These are phyloP conservation scores for Auanema sp. DNA, from an alignment of 2,888 invertebrate species.

Conservation along the genomic window DNA sequence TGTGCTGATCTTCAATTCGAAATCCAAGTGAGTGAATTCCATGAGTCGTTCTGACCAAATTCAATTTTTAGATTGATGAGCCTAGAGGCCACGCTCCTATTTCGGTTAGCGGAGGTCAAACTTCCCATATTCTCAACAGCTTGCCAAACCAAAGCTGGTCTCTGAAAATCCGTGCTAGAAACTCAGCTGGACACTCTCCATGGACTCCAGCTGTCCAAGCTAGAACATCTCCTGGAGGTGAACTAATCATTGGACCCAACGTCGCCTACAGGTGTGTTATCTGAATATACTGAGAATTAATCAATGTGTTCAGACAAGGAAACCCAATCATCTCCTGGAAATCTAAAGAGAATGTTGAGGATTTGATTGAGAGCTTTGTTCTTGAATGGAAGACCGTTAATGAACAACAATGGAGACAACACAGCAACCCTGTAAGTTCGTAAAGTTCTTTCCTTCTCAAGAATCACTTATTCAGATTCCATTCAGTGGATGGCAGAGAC, in stretches of 20 bases:
- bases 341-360: slow-evolving; percentile 54
- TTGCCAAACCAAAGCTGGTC: slow-evolving; percentile 59
- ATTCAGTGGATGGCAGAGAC: slow-evolving; percentile 61
- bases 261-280: slow-evolving; percentile 37
- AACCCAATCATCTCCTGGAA: slow-evolving; percentile 59
- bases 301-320: slow-evolving; percentile 38
- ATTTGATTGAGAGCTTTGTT: slow-evolving; percentile 55
- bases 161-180: slow-evolving; percentile 54
- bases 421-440: slow-evolving; percentile 36
- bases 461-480: slow-evolving; percentile 25
- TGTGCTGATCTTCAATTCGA: slow-evolving; percentile 56
- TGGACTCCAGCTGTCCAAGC: slow-evolving; percentile 57
- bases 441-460: background rate
- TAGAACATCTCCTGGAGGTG: slow-evolving; percentile 52
- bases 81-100: slow-evolving; percentile 51
- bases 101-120: slow-evolving; percentile 51
- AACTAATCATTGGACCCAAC: slow-evolving; percentile 61
- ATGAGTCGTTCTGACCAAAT: too few species aligned
- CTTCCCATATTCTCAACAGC: slow-evolving; percentile 60
- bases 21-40: slow-evolving; percentile 36
- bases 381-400: slow-evolving; percentile 56
- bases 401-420: slow-evolving; percentile 57
- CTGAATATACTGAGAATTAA: background rate
- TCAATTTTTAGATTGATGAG: slow-evolving; percentile 46
- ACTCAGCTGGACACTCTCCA: slow-evolving; percentile 59